Evolutionary conservation across 2,888 invertebrate genomes (phyloP).

Genomic region (Caenorhabditis sulstoni): DNA sequence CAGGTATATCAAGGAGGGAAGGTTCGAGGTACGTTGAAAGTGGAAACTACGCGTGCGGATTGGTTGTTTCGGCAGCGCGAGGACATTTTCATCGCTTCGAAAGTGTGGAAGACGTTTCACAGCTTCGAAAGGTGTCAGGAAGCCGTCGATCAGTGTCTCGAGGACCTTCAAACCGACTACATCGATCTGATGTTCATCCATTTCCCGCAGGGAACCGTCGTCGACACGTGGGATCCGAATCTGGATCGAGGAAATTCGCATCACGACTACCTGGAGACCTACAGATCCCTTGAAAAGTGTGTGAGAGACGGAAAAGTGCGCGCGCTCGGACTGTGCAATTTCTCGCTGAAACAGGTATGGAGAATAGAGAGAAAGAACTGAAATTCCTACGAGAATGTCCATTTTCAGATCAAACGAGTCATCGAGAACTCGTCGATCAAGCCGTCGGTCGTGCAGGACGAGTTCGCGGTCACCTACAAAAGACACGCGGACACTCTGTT

Average conservation of each 20-base stretch:
- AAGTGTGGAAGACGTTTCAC: slow-evolving; percentile 80
- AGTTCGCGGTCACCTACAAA: slow-evolving; percentile 81
- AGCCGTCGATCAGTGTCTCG: slow-evolving; percentile 53
- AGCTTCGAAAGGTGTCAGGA: slow-evolving; percentile 68
- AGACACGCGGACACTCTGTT: slow-evolving; percentile 66
- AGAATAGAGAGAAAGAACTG: too few species aligned
- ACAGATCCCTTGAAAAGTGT: slow-evolving; percentile 76
- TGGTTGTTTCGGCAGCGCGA: slow-evolving; percentile 67
- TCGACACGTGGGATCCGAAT: slow-evolving; percentile 54
- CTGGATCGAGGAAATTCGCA: slow-evolving; percentile 64
- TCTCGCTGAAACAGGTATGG: slow-evolving; percentile 81
- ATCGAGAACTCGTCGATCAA: slow-evolving; percentile 85
- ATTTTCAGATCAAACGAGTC: slow-evolving; percentile 80
- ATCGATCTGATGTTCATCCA: slow-evolving; percentile 79
- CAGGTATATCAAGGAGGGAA: slow-evolving; percentile 79
- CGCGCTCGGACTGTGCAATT: slow-evolving; percentile 79
- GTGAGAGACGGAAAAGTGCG: slow-evolving; percentile 65
- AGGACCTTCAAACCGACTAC: slow-evolving; percentile 68
- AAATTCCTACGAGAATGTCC: too few species aligned
- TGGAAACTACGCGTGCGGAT: too few species aligned
- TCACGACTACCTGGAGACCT: slow-evolving; percentile 78
- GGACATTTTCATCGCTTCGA: slow-evolving; percentile 79
- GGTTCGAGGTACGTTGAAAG: slow-evolving; percentile 77
- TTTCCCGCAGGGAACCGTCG: slow-evolving; percentile 76
- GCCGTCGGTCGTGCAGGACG: slow-evolving; percentile 87